These are phyloP conservation scores for Lerista edwardsae DNA, from an alignment of 2,797 vertebrate genomes.

Conservation along the genomic window DNA sequence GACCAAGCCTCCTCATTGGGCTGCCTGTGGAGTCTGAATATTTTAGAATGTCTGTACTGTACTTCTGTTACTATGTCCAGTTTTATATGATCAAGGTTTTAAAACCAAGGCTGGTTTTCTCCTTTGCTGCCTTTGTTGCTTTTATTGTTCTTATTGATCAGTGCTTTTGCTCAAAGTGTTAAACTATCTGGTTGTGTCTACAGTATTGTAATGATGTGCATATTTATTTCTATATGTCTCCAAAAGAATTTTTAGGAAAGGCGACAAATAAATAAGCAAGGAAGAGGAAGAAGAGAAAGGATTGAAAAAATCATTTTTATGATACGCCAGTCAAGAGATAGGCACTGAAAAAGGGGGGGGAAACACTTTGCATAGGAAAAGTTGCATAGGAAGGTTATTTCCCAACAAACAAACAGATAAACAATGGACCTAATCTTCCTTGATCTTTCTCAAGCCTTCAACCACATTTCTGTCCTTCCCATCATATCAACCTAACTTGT, in stretches of 20 bases:
- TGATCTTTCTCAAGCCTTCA: neutral
- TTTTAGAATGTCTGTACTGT: too few relatives aligned
- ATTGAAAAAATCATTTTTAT: neutral
- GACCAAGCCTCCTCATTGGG: too few relatives aligned
- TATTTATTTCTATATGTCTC: neutral
- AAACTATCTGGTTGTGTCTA: neutral
- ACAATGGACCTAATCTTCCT: neutral
- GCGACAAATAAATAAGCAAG: neutral
- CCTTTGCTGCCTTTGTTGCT: too few relatives aligned
- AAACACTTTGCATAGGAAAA: too few relatives aligned
- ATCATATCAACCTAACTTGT: neutral
- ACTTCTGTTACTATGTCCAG: too few relatives aligned
- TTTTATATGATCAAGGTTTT: too few relatives aligned
- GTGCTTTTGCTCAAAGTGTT: neutral
- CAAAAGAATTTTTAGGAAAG: neutral
- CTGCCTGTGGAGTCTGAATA: too few relatives aligned
- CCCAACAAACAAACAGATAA: neutral
- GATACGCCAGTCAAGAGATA: neutral
- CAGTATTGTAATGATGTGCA: neutral
- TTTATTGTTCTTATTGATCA: neutral
- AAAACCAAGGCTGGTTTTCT: too few relatives aligned
- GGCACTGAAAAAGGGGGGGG: neutral
- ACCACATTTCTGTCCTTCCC: conserved; percentile 10
- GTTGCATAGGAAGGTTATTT: neutral
- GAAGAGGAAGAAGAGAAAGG: neutral